phyloP scores from a whole-genome alignment of 2,113 vertebrate species.

The Vombatus ursinus region DNA sequence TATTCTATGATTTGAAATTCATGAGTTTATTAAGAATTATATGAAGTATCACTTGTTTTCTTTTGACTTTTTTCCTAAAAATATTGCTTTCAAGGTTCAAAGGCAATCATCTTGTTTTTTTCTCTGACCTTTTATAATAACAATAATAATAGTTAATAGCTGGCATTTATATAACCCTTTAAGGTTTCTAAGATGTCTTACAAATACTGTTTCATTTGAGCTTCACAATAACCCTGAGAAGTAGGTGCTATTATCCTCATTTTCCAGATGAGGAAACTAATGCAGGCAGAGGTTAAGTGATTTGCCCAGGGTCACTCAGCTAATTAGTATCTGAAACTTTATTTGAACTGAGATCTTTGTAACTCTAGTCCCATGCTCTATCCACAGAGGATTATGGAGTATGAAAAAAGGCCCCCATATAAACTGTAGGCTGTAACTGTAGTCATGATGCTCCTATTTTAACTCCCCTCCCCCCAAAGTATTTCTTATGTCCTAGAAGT shows the following conservation, averaged over 20 bases:
- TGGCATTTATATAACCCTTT: background rate
- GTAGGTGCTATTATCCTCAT: background rate
- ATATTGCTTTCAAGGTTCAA: background rate
- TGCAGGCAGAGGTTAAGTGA: background rate
- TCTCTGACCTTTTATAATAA: background rate
- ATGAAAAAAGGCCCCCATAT: background rate
- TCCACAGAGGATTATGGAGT: background rate
- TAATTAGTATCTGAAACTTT: background rate
- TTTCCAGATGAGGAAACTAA: background rate
- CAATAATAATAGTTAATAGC: background rate
- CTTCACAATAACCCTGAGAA: background rate
- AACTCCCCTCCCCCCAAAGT: background rate
- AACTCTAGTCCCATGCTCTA: no score
- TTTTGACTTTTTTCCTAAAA: slow-evolving; percentile 23
- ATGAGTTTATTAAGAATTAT: background rate
- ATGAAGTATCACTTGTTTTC: background rate
- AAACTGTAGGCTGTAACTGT: background rate
- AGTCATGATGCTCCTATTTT: background rate
- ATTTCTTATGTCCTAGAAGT: background rate
- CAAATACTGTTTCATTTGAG: background rate
- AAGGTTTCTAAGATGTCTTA: background rate
- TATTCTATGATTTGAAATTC: background rate
- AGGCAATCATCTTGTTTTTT: no score
- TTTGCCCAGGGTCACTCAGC: background rate
- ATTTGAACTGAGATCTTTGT: background rate